Conservation (phyloP, 2,113 vertebrate species). For the Calyptomena viridis region DNA sequence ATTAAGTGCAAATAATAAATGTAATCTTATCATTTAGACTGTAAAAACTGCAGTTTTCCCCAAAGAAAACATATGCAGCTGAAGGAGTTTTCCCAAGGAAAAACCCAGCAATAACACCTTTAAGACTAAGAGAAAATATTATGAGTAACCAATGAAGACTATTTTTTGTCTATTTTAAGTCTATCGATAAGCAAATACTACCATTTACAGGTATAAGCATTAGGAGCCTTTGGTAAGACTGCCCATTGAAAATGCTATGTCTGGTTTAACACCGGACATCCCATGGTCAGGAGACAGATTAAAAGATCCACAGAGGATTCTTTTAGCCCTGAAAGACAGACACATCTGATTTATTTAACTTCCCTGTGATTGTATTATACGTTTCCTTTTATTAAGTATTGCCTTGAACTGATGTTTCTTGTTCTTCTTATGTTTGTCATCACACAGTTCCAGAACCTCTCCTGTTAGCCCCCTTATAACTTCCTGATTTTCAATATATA, state of each 20-base stretch:
- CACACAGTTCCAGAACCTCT: background rate
- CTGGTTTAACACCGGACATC: background rate
- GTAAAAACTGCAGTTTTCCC: background rate
- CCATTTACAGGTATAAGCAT: background rate
- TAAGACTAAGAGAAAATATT: background rate
- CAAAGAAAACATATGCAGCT: background rate
- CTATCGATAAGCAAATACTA: background rate
- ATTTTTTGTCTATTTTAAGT: too few species aligned
- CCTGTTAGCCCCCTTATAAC: background rate
- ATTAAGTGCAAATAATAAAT: slow-evolving; percentile 36
- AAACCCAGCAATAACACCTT: background rate
- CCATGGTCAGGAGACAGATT: background rate
- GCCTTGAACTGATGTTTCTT: background rate
- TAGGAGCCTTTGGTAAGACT: background rate
- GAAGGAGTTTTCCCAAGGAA: background rate
- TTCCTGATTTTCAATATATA: background rate
- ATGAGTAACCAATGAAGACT: background rate
- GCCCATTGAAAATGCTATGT: background rate
- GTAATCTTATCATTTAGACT: background rate
- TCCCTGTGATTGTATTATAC: background rate
- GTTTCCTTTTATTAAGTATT: background rate
- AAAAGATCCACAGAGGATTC: background rate
- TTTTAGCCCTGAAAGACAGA: background rate
- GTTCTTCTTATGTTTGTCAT: background rate
- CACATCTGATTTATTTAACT: background rate